A percentile compares a stretch with the other conserved stretches of the same genome.
These are phyloP conservation scores for Cygnus atratus DNA, from an alignment of 2,113 vertebrate genomes.

Conservation along the genomic window DNA sequence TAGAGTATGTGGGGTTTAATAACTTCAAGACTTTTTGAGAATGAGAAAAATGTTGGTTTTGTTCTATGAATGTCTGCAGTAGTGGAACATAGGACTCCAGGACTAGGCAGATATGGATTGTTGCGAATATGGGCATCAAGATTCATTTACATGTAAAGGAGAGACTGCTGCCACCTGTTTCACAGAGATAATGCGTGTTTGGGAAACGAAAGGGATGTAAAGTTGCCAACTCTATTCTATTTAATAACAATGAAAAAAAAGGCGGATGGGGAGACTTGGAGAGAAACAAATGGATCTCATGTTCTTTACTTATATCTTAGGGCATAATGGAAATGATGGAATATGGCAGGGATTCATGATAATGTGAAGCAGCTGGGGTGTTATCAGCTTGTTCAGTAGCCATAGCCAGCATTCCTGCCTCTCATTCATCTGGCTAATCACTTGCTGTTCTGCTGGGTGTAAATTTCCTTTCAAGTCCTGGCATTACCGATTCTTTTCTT, in stretches of 20 bases:
- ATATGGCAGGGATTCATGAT: slow-evolving; percentile 67
- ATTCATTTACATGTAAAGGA: slow-evolving; percentile 71
- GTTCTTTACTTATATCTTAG: slow-evolving; percentile 71
- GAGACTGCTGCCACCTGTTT: slow-evolving; percentile 71
- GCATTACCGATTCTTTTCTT: slow-evolving; percentile 44
- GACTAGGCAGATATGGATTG: slow-evolving; percentile 3
- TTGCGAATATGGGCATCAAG: slow-evolving; percentile 49
- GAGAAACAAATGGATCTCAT: slow-evolving; percentile 67
- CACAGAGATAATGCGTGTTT: slow-evolving; percentile 70
- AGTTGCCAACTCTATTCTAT: slow-evolving; percentile 67
- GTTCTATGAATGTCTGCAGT: background rate
- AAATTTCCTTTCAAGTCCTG: slow-evolving; percentile 70
- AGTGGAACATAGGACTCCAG: slow-evolving; percentile 7
- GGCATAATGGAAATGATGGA: slow-evolving; percentile 67
- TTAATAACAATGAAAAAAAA: slow-evolving; percentile 18
- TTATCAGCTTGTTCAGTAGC: slow-evolving; percentile 72
- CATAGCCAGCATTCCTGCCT: slow-evolving; percentile 61
- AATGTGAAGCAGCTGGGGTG: slow-evolving; percentile 73
- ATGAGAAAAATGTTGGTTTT: background rate
- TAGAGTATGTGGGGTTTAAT: background rate
- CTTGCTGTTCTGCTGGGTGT: slow-evolving; percentile 68
- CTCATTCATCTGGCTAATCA: slow-evolving; percentile 72
- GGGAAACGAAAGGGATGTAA: slow-evolving; percentile 59
- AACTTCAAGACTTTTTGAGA: background rate
- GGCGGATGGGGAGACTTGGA: slow-evolving; percentile 52